These are phyloP conservation scores for Antennarius striatus DNA, from an alignment of 2,113 vertebrate genomes.

Conservation along the genomic window DNA sequence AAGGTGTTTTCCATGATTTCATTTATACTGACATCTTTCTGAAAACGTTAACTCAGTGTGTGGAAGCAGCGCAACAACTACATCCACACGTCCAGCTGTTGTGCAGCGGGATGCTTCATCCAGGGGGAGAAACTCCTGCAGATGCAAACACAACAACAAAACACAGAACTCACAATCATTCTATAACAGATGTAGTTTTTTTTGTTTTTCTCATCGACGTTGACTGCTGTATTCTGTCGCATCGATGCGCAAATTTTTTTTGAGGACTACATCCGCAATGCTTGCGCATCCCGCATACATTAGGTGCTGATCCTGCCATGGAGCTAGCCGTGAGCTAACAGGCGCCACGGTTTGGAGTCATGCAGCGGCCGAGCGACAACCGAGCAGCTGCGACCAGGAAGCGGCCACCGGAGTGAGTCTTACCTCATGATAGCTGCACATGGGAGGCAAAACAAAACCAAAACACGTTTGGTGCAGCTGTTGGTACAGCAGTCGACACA, in stretches of 20 bases:
- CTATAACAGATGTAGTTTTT: neutral
- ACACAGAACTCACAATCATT: conserved; percentile 15
- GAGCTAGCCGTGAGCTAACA: conserved; percentile 55
- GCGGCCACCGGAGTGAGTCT: conserved; percentile 25
- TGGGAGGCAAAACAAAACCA: conserved; percentile 50
- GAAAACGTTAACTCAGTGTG: conserved; percentile 1
- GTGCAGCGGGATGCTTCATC: conserved; percentile 33
- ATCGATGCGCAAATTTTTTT: conserved; percentile 77
- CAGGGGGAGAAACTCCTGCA: conserved; percentile 34
- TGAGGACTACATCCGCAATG: conserved; percentile 81
- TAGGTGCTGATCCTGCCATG: conserved; percentile 64
- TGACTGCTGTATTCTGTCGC: conserved; percentile 59
- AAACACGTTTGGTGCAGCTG: conserved; percentile 59
- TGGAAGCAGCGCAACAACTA: conserved; percentile 8
- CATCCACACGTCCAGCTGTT: conserved; percentile 42
- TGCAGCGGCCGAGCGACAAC: neutral
- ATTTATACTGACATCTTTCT: neutral
- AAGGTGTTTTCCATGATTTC: conserved; percentile 2
- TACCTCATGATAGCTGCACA: conserved; percentile 61
- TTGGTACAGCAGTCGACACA: conserved; percentile 67
- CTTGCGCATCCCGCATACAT: conserved; percentile 81
- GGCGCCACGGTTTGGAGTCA: neutral
- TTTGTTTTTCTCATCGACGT: neutral
- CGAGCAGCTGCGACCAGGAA: neutral
- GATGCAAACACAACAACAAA: conserved; percentile 58